A percentile compares a stretch with the other conserved stretches of the same genome.
Conservation (phyloP, 2,113 vertebrate species). For the Lycocorax pyrrhopterus region DNA sequence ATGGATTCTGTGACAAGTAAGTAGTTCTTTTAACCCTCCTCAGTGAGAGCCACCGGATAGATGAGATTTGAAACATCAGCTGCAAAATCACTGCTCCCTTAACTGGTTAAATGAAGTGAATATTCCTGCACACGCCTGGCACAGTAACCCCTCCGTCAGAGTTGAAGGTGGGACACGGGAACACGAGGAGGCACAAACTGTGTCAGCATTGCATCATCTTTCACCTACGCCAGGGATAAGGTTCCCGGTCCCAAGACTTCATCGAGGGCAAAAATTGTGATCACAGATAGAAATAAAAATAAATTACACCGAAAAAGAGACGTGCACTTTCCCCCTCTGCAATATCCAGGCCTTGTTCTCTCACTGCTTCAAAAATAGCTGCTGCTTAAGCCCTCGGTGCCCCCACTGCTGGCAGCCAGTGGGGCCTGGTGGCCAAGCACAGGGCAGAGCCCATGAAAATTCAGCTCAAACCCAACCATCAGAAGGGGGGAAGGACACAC, state of each 20-base stretch:
- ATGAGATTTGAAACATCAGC: not conserved
- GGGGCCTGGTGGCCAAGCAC: not conserved
- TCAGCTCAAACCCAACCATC: not conserved
- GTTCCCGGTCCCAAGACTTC: constrained; percentile 59
- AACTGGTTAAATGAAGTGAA: not conserved
- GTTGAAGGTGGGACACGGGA: constrained; percentile 63
- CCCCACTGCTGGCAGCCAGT: not conserved
- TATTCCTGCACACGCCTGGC: not conserved
- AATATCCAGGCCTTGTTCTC: constrained; percentile 1
- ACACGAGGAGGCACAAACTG: not conserved
- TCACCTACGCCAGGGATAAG: constrained; percentile 51
- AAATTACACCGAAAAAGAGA: constrained; percentile 57
- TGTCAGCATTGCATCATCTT: constrained; percentile 61
- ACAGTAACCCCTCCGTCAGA: constrained; percentile 8
- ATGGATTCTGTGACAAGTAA: not conserved
- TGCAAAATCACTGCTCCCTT: not conserved
- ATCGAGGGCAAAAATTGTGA: constrained; percentile 66
- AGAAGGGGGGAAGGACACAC: not conserved
- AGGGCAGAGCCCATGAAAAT: constrained; percentile 7
- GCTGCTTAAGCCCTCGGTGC: not conserved
- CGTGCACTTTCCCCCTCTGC: constrained; percentile 33
- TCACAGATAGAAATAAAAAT: constrained; percentile 63
- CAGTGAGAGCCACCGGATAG: not conserved
- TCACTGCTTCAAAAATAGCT: not conserved
- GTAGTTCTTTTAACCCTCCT: not conserved